phyloP scores from a whole-genome alignment of 2,888 invertebrate species.

The Calephelis perditalis region DNA sequence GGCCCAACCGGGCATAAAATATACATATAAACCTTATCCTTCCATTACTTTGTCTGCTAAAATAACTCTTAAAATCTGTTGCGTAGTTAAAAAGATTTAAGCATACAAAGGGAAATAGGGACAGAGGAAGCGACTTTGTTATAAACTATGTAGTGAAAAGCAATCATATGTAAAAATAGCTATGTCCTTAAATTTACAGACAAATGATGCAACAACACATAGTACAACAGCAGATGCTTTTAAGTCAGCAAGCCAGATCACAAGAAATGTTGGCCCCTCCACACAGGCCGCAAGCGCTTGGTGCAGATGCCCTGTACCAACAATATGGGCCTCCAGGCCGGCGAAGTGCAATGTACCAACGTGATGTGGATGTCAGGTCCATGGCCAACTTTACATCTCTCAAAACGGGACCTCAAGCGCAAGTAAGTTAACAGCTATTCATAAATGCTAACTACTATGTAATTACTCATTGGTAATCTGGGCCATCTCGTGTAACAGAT shows the following conservation, averaged over 20 bases:
- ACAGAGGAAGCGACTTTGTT: too few species aligned
- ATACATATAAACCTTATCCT: too few species aligned
- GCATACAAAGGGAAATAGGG: too few species aligned
- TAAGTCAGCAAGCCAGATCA: constrained; percentile 73
- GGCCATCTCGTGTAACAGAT: too few species aligned
- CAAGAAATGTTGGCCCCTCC: constrained; percentile 76
- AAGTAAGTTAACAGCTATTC: constrained; percentile 38
- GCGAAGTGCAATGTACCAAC: constrained; percentile 64
- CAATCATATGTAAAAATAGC: constrained; percentile 17
- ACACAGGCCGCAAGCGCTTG: constrained; percentile 58
- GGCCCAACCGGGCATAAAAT: too few species aligned
- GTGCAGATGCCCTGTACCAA: constrained; percentile 69
- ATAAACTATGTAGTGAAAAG: too few species aligned
- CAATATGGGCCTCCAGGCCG: constrained; percentile 68
- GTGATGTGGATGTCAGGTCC: constrained; percentile 62
- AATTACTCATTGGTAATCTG: too few species aligned
- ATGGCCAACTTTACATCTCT: constrained; percentile 70
- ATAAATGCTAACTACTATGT: not conserved
- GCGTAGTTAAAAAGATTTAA: too few species aligned
- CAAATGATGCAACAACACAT: constrained; percentile 70
- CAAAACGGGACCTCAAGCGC: constrained; percentile 59
- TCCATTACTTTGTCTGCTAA: too few species aligned
- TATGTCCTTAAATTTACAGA: constrained; percentile 37
- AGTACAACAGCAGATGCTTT: constrained; percentile 68
- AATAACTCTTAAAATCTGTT: too few species aligned